A percentile compares a stretch with the other conserved stretches of the same genome.
phyloP scores from a whole-genome alignment of 2,888 invertebrate species.

The Embidobia sp. region DNA sequence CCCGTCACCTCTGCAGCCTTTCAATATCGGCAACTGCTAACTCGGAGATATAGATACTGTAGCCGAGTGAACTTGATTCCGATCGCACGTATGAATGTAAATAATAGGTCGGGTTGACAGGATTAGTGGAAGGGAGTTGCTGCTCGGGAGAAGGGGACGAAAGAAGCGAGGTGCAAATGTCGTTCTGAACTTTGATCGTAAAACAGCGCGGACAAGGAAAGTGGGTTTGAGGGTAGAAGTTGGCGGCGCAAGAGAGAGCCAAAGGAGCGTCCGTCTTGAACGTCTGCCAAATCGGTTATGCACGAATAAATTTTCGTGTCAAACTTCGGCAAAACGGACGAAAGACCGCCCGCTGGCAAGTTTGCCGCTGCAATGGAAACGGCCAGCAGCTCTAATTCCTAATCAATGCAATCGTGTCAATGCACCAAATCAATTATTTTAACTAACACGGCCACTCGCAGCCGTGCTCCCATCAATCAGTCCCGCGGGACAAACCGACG shows the following conservation, averaged over 20 bases:
- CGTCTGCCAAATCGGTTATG: slow-evolving; percentile 80
- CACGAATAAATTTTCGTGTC: slow-evolving; percentile 79
- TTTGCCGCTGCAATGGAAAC: slow-evolving; percentile 63
- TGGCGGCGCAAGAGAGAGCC: slow-evolving; percentile 45
- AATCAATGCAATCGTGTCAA: slow-evolving; percentile 63
- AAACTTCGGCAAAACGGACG: slow-evolving; percentile 72
- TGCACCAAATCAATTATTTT: slow-evolving; percentile 66
- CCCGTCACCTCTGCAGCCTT: too few species aligned
- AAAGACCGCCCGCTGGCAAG: slow-evolving; percentile 65
- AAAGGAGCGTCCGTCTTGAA: slow-evolving; percentile 75
- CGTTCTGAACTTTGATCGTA: slow-evolving; percentile 79
- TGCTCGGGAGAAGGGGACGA: slow-evolving; percentile 19
- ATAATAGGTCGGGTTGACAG: slow-evolving; percentile 53
- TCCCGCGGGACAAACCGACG: slow-evolving; percentile 52
- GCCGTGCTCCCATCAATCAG: slow-evolving; percentile 59
- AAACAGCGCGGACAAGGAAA: slow-evolving; percentile 70
- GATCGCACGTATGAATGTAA: slow-evolving; percentile 52
- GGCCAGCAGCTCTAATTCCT: slow-evolving; percentile 65
- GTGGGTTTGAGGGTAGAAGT: slow-evolving; percentile 56
- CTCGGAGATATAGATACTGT: too few species aligned
- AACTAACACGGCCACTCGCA: slow-evolving; percentile 50
- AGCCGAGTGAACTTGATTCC: slow-evolving; percentile 32
- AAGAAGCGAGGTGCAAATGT: slow-evolving; percentile 76
- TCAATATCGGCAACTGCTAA: too few species aligned
- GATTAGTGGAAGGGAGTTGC: slow-evolving; percentile 49